These are phyloP conservation scores for Nomada lathburiana DNA, from an alignment of 2,888 invertebrate species.

Conservation along the genomic window DNA sequence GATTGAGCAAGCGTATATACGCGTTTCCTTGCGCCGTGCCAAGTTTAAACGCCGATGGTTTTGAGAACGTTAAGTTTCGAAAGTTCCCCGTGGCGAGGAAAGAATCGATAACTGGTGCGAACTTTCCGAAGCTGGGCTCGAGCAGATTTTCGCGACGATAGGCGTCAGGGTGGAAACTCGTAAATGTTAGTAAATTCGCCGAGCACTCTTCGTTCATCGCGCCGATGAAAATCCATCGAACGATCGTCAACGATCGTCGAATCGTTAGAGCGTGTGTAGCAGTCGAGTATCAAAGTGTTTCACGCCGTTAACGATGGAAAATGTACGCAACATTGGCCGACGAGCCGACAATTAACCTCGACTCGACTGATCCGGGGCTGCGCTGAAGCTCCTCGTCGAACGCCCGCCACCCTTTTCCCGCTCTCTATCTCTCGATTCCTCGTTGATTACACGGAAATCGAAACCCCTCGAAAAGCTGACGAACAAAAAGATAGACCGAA, in stretches of 20 bases:
- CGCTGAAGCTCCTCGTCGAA: slow-evolving; percentile 8
- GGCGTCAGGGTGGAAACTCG: not conserved
- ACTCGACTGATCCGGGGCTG: not conserved
- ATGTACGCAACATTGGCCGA: slow-evolving; percentile 24
- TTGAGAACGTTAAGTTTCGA: not conserved
- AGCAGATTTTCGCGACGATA: not conserved
- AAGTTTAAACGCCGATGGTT: too few relatives aligned
- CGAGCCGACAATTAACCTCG: slow-evolving; percentile 44
- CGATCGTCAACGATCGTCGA: slow-evolving; percentile 8
- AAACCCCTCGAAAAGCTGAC: slow-evolving; percentile 50
- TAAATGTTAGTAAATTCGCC: not conserved
- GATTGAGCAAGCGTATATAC: not conserved
- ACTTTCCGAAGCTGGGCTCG: too few relatives aligned
- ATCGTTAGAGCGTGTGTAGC: slow-evolving; percentile 15
- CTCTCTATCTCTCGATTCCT: slow-evolving; percentile 36
- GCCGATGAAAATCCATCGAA: slow-evolving; percentile 4
- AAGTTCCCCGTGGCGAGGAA: not conserved
- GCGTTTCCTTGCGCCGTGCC: too few relatives aligned
- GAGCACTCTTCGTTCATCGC: slow-evolving; percentile 9
- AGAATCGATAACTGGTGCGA: not conserved
- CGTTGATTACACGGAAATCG: slow-evolving; percentile 65
- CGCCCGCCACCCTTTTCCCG: not conserved
- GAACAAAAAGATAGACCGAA: slow-evolving; percentile 39
- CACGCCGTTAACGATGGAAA: slow-evolving; percentile 42
- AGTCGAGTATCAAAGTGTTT: slow-evolving; percentile 32